Base-by-base conservation (phyloP, 2,888 invertebrate genomes). In the Caenorhabditis sp. region DNA sequence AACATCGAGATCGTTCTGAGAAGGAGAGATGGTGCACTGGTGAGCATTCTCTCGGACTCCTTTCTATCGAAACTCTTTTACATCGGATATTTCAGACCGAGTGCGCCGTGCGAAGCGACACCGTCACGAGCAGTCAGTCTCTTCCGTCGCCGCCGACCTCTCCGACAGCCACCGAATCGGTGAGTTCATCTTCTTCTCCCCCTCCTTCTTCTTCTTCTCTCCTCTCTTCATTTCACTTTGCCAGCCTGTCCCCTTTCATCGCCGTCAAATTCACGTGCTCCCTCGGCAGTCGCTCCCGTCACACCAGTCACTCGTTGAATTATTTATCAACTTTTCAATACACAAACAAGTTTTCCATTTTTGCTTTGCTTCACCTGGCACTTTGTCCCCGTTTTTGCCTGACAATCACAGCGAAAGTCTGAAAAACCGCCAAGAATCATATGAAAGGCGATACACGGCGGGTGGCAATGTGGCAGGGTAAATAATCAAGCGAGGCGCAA, bases 1-100 rank as follows among this genome's bases (percentile, higher is more conserved):
- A 81, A 81, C 39, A 77, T 88, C 46, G 84, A 83, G 58, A 77
- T 84, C 45, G 73, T 83, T 48, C 50, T 83, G 46, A 74, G 81
- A 55, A 65, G 84, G 39, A 73, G 75, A 27, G 66, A 73, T 24
- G 71, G 78, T 8, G 79, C 81, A 9, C 41, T 80, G 71, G 81
- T 83, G 9, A 65, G 81, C 73, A 8, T 7, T 20, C 13, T 35
- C n/a, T n/a, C n/a, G n/a, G n/a, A n/a, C n/a, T n/a, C n/a, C n/a
- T n/a, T n/a, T n/a, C n/a, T n/a, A n/a, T n/a, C n/a, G n/a, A n/a
- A n/a, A n/a, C n/a, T n/a, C n/a, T 20, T 62, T 45, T 20, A 13
- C 46, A 52, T 68, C 30, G 52, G 52, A 45, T 50, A 32, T 62
- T 78, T 50, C 74, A 79, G 78, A 78, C 62, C 26, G 75, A 81